Evolutionary conservation across 2,888 invertebrate species (phyloP), one percentile per base, ranked within the genome.

Genomic region (Lepidocyrtoides sp.): DNA sequence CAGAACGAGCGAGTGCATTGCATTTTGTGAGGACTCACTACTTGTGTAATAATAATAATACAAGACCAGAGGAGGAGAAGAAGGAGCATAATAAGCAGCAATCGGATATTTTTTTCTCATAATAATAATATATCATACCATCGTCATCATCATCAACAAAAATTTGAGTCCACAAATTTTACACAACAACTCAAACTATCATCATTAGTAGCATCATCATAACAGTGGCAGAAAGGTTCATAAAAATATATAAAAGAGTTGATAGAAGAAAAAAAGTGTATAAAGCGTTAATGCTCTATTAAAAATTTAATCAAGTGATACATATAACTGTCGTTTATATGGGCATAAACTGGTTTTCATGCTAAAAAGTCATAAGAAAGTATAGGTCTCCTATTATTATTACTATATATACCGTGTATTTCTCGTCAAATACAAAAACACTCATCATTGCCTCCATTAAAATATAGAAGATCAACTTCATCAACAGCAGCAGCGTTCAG

Each of bases 301-400:
- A 77, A 77, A 85, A 75, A 75, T 63, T 85, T 72, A 85, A 85
- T 85, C 63, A 72, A 85, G 72, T 72, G 85, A 72, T 69, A 85
- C 41, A 54, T 57, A 69, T 85, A 85, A 85, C 79, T 79, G 79
- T 79, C 79, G 79, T 79, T 79, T 79, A 79, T 57, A n/a, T n/a
- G 79, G 57, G 23, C 57, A 36, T 54, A 79, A 79, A 79, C 79
- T 54, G 79, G 79, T 79, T 79, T 79, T 36, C 36, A 57, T 54
- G 20, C 36, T 57, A 32, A 17, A 36, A 79, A 54, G 17, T 26
- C 57, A 32, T 57, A 79, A n/a, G n/a, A n/a, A n/a, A n/a, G n/a
- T n/a, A n/a, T n/a, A n/a, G n/a, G n/a, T n/a, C n/a, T n/a, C n/a
- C n/a, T n/a, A n/a, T n/a, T n/a, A n/a, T n/a, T n/a, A 29, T 14